Evolutionary conservation across 1,140 invertebrate genomes (phyloP).

Genomic region (Aplysia californica): DNA sequence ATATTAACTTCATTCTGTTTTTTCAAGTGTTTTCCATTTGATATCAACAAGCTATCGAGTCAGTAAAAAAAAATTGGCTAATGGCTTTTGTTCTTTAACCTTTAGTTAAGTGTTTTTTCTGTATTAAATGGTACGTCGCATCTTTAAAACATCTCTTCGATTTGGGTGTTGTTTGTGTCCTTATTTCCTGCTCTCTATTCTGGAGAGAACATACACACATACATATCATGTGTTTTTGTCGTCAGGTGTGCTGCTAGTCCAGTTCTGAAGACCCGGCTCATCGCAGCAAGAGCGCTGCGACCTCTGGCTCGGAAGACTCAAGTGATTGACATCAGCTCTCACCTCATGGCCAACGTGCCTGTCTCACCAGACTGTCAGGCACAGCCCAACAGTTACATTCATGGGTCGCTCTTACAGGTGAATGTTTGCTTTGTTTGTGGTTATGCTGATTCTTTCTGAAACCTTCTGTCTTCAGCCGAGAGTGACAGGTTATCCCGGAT

Average conservation of each 20-base stretch:
- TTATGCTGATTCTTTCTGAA: neutral
- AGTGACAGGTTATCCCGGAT: neutral
- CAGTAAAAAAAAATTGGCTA: no score
- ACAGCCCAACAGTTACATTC: conserved; percentile 67
- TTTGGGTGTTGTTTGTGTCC: neutral
- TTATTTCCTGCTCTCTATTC: no score
- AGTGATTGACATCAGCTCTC: conserved; percentile 42
- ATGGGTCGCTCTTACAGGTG: conserved; percentile 73
- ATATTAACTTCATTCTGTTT: no score
- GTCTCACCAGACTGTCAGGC: conserved; percentile 29
- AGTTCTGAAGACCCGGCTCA: conserved; percentile 75
- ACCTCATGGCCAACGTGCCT: conserved; percentile 48
- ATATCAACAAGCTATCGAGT: no score
- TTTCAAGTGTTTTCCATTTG: no score
- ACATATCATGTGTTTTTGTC: no score
- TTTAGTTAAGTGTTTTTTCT: no score
- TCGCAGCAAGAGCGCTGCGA: conserved; percentile 76
- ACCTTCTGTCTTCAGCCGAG: neutral
- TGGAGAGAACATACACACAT: no score
- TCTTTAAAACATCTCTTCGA: no score
- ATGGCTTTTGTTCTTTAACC: no score
- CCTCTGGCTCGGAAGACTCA: conserved; percentile 72
- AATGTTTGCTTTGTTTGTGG: neutral
- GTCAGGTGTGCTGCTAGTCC: conserved; percentile 66
- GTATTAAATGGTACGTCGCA: no score